phyloP scores from a whole-genome alignment of 2,888 invertebrate genomes.

The Podotricha telesiphe region DNA sequence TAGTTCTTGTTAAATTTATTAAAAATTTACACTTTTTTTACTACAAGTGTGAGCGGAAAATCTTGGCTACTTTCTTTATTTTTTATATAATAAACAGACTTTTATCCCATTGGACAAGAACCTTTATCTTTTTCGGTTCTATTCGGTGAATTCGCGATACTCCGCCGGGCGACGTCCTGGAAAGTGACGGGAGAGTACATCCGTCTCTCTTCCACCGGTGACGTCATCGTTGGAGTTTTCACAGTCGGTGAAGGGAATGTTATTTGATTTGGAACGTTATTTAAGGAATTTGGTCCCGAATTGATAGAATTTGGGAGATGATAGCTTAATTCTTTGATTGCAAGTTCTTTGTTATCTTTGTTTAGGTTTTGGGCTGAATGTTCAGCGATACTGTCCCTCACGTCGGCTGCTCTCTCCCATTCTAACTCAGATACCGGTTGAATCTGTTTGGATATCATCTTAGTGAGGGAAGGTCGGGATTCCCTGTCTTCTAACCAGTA shows the following conservation, averaged over 20 bases:
- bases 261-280: slow-evolving; percentile 53
- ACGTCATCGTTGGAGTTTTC: slow-evolving; percentile 61
- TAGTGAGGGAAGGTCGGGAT: slow-evolving; percentile 83
- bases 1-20: no score
- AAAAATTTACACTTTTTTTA: no score
- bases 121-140: slow-evolving; percentile 68
- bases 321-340: slow-evolving; percentile 35
- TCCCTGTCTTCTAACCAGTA: slow-evolving; percentile 92
- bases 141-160: slow-evolving; percentile 90
- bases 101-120: slow-evolving; percentile 36
- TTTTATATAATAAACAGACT: slow-evolving; percentile 3
- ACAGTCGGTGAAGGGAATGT: slow-evolving; percentile 49
- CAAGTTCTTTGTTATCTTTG: slow-evolving; percentile 55
- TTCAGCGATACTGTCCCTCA: slow-evolving; percentile 74
- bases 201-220: slow-evolving; percentile 85
- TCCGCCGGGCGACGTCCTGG: slow-evolving; percentile 91
- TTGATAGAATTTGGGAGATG: slow-evolving; percentile 57
- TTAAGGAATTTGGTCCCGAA: slow-evolving; percentile 59
- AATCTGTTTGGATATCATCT: slow-evolving; percentile 71
- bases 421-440: slow-evolving; percentile 71
- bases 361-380: slow-evolving; percentile 67
- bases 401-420: slow-evolving; percentile 77
- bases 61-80: background rate
- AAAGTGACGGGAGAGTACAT: slow-evolving; percentile 94
- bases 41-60: no score